Conservation (phyloP, 2,797 vertebrate genomes). For the Mormyrus proboscirostris region DNA sequence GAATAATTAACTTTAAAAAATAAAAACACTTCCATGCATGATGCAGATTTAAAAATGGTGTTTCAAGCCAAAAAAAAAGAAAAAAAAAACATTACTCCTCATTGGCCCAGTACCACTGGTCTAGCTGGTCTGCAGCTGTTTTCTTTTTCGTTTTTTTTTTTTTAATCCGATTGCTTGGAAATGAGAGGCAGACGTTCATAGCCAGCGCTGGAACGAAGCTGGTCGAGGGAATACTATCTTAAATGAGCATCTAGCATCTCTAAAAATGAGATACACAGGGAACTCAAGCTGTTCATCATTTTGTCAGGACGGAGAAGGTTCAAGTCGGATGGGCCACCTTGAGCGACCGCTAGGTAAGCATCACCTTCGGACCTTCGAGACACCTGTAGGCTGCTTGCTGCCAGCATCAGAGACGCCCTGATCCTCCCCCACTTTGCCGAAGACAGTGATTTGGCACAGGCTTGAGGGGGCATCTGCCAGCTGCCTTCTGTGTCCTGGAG, state of each 20-base stretch:
- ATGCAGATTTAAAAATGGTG: background rate
- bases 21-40: background rate
- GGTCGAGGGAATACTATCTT: constrained; percentile 8
- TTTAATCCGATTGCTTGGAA: background rate
- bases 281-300: constrained; percentile 8
- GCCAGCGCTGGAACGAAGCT: background rate
- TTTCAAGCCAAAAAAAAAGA: background rate
- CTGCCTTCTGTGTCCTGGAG: constrained; percentile 1
- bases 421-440: background rate
- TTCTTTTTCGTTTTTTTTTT: background rate
- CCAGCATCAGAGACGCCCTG: background rate
- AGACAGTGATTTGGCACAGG: background rate
- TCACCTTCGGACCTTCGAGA: background rate
- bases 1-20: background rate
- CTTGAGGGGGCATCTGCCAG: background rate
- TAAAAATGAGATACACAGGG: background rate
- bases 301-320: background rate
- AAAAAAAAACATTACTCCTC: background rate
- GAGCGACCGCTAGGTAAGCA: background rate
- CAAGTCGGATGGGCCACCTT: background rate
- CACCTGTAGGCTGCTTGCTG: background rate
- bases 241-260: constrained; percentile 14
- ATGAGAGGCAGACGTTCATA: background rate
- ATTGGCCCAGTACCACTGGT: background rate
- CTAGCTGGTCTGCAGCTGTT: background rate